Evolutionary conservation across 1,140 invertebrate species (phyloP).

Genomic region (Brachionus sp.): DNA sequence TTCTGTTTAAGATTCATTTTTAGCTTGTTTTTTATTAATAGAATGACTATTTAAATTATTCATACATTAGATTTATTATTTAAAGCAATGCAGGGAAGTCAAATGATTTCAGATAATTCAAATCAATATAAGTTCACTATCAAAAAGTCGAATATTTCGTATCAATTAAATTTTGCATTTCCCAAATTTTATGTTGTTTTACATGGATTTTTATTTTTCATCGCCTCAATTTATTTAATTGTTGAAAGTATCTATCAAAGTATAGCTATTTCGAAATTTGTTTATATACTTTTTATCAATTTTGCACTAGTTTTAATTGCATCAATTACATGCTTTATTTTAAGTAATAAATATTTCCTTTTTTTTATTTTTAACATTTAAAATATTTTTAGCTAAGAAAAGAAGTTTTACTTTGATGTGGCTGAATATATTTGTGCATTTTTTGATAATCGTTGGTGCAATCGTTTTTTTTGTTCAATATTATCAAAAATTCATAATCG

Average conservation of each 20-base stretch:
- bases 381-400: not conserved
- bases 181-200: not conserved
- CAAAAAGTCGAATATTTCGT: not conserved
- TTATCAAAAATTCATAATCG: not conserved
- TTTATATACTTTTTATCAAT: not conserved
- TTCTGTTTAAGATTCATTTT: no score
- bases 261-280: not conserved
- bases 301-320: not conserved
- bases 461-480: not conserved
- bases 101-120: not conserved
- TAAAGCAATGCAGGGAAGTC: not conserved
- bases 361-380: not conserved
- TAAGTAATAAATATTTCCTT: not conserved
- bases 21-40: no score
- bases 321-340: not conserved
- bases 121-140: not conserved
- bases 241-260: not conserved
- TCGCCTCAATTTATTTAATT: not conserved
- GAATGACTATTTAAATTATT: no score
- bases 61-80: not conserved
- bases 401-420: not conserved
- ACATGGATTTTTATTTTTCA: not conserved
- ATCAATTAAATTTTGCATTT: not conserved
- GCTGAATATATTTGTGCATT: not conserved
- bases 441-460: not conserved